phyloP scores from a whole-genome alignment of 1,140 invertebrate species.

The Tetramorium simillimum region DNA sequence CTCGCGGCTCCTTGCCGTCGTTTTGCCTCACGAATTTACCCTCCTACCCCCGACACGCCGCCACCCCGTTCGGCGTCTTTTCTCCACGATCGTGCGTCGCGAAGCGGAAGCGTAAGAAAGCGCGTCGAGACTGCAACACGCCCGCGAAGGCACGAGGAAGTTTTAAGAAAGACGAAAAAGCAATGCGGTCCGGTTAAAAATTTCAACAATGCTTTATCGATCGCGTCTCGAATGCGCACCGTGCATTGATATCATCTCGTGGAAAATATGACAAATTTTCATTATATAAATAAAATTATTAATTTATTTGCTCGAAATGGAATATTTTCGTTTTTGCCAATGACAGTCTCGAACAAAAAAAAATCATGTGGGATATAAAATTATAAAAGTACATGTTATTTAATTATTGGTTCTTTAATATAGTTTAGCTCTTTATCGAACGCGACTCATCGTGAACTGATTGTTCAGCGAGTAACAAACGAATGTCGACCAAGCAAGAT shows the following conservation, averaged over 20 bases:
- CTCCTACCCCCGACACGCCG: neutral
- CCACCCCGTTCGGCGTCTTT: constrained; percentile 17
- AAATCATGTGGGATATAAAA: neutral
- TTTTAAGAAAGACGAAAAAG: constrained; percentile 13
- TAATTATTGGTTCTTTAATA: neutral
- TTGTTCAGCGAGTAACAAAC: constrained; percentile 22
- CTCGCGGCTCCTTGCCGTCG: neutral
- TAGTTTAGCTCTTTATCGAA: neutral
- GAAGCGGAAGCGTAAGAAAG: constrained; percentile 22
- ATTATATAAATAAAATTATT: neutral
- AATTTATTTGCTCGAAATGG: neutral
- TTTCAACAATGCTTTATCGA: constrained; percentile 40
- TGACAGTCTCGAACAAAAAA: neutral
- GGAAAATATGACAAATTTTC: neutral
- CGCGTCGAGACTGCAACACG: constrained; percentile 19
- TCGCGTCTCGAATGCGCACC: neutral
- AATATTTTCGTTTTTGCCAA: neutral
- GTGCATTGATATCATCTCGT: constrained; percentile 5
- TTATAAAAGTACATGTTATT: neutral
- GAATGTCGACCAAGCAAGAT: neutral
- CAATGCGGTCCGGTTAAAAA: neutral
- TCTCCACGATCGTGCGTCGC: constrained; percentile 27
- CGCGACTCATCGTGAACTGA: neutral
- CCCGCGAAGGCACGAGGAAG: neutral
- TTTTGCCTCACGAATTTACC: constrained; percentile 30